Evolutionary conservation across 2,113 vertebrate genomes (phyloP), one percentile per base, ranked within the genome.

Genomic region (Pseudopipra pipra): DNA sequence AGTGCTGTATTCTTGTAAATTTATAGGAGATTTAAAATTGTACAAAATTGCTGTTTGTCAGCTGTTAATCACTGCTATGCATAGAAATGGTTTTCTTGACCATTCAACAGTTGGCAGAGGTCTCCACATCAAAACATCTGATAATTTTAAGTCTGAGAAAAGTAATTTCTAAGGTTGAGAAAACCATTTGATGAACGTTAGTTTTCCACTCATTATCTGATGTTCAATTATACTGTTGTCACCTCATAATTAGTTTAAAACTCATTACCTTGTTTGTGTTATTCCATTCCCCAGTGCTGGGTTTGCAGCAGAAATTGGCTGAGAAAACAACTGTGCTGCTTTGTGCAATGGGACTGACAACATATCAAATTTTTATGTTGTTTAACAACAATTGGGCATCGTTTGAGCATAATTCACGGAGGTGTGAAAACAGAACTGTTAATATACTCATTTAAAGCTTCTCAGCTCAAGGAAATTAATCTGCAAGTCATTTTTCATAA

Each of bases 191-290:
- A 91, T 78, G 62, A 90, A 95, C 8, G 14, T 91, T 75, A 70
- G 59, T 88, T 96, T 97, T 97, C 79, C 54, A 35, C 87, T 96
- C 81, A 94, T 97, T 97, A 97, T 91, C 95, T 82, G 87, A 82
- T 72, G 93, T 96, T 93, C 95, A 95, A 90, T 97, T 96, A 96
- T 66, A 96, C 30, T 79, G 96, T 96, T 97, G 96, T 88, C 91
- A 96, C 92, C 77, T 96, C 75, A 89, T 96, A 96, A 98, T 97
- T 96, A 97, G 95, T 89, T 95, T 90, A 87, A 93, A 96, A 79
- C 93, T 97, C 95, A 94, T 96, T 95, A 93, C 90, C 70, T 94
- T 97, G 91, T 87, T 96, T 94, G 80, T 92, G 90, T 96, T 95
- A 96, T 89, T 96, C 83, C 74, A 87, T 80, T 96, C 95, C 92